Evolutionary conservation across 1,140 invertebrate genomes (phyloP).

Genomic region (Mercenaria mercenaria): DNA sequence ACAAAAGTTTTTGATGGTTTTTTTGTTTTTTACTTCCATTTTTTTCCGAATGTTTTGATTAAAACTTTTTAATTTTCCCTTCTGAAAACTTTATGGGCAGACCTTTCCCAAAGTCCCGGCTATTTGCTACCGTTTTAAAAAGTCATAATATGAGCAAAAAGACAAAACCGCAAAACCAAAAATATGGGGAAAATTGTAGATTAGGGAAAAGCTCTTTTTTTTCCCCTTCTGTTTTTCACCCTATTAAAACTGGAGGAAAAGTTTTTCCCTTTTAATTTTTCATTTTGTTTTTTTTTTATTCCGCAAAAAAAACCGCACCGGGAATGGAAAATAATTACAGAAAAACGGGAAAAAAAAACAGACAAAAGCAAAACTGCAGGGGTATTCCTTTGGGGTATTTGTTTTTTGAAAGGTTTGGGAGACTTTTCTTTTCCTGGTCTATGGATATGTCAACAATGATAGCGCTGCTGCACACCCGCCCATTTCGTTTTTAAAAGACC

Average conservation of each 20-base stretch:
- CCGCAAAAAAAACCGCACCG: constrained; percentile 48
- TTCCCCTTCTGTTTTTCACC: constrained; percentile 50
- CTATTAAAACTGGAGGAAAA: constrained; percentile 28
- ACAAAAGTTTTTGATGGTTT: neutral
- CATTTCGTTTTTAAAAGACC: constrained; percentile 44
- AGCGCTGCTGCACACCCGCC: constrained; percentile 39
- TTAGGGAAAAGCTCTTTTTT: neutral
- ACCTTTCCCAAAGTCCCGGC: constrained; percentile 34
- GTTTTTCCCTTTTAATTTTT: constrained; percentile 6
- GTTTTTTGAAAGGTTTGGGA: constrained; percentile 35
- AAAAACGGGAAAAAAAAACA: constrained; percentile 38
- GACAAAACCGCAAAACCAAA: constrained; percentile 32
- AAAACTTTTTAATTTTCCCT: constrained; percentile 28
- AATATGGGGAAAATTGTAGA: constrained; percentile 47
- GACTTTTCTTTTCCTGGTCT: constrained; percentile 57
- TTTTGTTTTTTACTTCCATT: neutral
- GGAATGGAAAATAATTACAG: constrained; percentile 49
- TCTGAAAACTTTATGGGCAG: constrained; percentile 30
- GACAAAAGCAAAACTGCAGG: constrained; percentile 39
- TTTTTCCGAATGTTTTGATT: constrained; percentile 38
- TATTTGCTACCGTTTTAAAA: constrained; percentile 46
- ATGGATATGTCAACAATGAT: constrained; percentile 39
- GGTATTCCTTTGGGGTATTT: constrained; percentile 29
- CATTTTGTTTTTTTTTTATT: constrained; percentile 25
- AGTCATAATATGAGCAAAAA: constrained; percentile 48